Conservation (phyloP, 2,797 vertebrate species). For the Coccyzus lansbergi region DNA sequence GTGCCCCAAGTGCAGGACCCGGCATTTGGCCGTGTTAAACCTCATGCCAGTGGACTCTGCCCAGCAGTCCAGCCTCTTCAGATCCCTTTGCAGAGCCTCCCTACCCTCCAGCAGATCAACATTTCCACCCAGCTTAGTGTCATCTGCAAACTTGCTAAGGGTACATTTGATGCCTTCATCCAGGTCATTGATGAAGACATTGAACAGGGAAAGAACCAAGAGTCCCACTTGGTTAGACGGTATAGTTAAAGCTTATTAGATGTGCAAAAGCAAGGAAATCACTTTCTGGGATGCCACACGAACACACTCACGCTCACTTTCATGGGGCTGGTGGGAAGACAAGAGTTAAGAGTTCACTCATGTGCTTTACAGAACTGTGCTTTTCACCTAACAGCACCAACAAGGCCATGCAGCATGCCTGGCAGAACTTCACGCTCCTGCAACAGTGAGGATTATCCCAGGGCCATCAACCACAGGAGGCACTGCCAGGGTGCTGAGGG, state of each 20-base stretch:
- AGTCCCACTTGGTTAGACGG: background rate
- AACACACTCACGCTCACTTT: background rate
- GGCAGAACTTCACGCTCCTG: accelerated
- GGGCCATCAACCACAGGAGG: background rate
- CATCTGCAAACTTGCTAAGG: too few species aligned
- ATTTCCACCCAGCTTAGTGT: too few species aligned
- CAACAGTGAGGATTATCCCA: background rate
- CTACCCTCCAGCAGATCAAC: too few species aligned
- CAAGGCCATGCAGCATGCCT: accelerated
- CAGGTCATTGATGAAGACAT: too few species aligned
- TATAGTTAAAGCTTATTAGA: background rate
- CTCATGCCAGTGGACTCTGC: too few species aligned
- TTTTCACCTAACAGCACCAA: background rate
- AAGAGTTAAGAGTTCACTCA: background rate
- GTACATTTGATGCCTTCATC: too few species aligned
- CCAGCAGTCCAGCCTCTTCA: too few species aligned
- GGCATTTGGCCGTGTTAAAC: too few species aligned
- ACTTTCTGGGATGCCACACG: background rate
- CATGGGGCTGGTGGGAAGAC: background rate
- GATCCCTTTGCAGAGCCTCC: too few species aligned
- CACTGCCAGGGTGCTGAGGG: accelerated
- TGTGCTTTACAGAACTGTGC: accelerated
- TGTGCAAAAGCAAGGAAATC: background rate
- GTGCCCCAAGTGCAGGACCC: too few species aligned
- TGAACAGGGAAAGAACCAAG: background rate